Base-by-base conservation (phyloP, 2,797 vertebrate species). In the Siniperca undulata region DNA sequence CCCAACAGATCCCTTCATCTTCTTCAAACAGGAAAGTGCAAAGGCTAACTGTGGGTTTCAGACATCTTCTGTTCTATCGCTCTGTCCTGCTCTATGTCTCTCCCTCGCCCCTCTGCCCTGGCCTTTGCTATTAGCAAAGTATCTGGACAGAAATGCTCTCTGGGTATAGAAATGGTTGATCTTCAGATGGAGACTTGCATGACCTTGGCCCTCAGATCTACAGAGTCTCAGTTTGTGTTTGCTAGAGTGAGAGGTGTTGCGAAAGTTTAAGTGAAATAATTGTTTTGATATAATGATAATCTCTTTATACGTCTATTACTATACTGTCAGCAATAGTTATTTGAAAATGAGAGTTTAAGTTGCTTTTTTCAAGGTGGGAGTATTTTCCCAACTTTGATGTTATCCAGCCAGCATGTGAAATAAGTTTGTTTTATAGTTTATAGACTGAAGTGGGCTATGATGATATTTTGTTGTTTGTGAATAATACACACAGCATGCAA, bases 21-120 rank as follows among this genome's bases (percentile, higher is more conserved):
- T 90, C 91, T 92, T 94, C 91, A 93, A 93, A 93, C 78, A 5
- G 64, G 71, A 61, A 68, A 88, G 84, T 70, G 89, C 77, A 89
- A 80, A 90, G 92, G 92, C 94, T 93, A 94, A 92, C 88, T 30
- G 80, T 83, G 84, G 76, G 59, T 85, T 88, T 90, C 77, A 83
- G 55, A 50, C 34, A 1, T 70, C 50, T 66, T 72, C 53, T 77
- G 30, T 71, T 82, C 34, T 13, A 1, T 34, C 5, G 6, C 56
- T 58, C 55, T 42, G 55, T 77, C 60, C 53, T 16, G 17, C 53
- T 70, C 56, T 48, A 30, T 30, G 50, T 36, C 42, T 73, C 50
- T 59, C 12, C 1, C 38, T 75, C 3, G 14, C 48, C 68, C 34
- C 34, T 56, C 70, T 50, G 70, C 61, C 22, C 70, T 11, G 6